Evolutionary conservation across 2,797 vertebrate species (phyloP).

Genomic region (Odontamblyopus rebecca): DNA sequence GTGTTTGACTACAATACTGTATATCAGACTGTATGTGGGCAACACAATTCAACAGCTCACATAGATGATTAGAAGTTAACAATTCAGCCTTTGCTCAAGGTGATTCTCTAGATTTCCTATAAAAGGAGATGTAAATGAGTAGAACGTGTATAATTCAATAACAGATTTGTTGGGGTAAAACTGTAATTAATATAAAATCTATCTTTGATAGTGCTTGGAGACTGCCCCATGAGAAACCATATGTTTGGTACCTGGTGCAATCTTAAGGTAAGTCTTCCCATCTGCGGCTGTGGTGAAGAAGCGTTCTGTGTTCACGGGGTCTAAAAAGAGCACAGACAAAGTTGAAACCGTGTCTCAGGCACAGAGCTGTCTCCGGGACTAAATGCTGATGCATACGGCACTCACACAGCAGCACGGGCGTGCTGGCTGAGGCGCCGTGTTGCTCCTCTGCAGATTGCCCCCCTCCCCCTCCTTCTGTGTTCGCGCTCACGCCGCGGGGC

Average conservation of each 20-base stretch:
- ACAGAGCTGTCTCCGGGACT: neutral
- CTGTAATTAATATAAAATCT: neutral
- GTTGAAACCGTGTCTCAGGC: neutral
- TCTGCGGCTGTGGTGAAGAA: constrained; percentile 66
- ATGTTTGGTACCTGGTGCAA: constrained; percentile 61
- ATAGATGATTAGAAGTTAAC: neutral
- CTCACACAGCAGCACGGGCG: constrained; percentile 70
- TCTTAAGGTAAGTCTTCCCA: constrained; percentile 72
- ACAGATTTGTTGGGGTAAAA: neutral
- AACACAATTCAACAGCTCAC: neutral
- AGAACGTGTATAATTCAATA: neutral
- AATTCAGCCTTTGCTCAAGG: neutral
- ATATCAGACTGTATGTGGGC: neutral
- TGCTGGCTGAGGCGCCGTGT: constrained; percentile 41
- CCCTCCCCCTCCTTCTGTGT: constrained; percentile 49
- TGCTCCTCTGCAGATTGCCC: constrained; percentile 61
- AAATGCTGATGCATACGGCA: constrained; percentile 1
- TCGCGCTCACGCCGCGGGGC: constrained; percentile 60
- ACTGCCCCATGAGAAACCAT: neutral
- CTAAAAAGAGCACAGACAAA: constrained; percentile 33
- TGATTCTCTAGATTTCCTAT: neutral
- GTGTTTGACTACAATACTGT: neutral
- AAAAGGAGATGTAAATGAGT: neutral
- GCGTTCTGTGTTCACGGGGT: constrained; percentile 63
- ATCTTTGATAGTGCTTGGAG: neutral